Evolutionary conservation across 2,888 invertebrate species (phyloP), one percentile per base, ranked within the genome.

Genomic region (Scaptomyza tumidula): DNA sequence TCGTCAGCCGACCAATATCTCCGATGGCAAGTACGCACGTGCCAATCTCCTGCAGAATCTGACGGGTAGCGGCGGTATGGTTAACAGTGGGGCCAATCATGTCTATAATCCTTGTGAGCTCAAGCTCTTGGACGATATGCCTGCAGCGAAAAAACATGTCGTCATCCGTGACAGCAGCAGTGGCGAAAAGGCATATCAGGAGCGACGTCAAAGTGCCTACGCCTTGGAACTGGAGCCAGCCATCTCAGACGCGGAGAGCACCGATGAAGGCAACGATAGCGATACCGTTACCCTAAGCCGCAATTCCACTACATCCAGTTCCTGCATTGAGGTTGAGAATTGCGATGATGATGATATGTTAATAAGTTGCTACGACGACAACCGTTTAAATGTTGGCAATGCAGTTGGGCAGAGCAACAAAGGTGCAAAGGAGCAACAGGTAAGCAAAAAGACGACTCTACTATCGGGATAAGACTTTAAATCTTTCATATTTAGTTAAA

Each of bases 41-140:
- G 77, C 82, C 10, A 91, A 90, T 78, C 59, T 90, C 6, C 52
- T 88, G 41, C 89, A 82, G 16, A 75, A 73, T 29, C 60, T 76
- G 0, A 72, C 80, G 7, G 73, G 81, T 7, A 80, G 74, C 35
- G 49, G 44, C 0, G 53, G 33, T 43, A 64, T 54, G 45, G 64
- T 54, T 19, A 65, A 49, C 33, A 41, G 52, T 31, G 44, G 45
- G 27, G 59, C 62, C 37, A 84, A 82, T 70, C 73, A 78, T 24
- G 90, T 90, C 4, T 91, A 91, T 60, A 90, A 83, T 58, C 90
- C 91, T 9, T 91, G 91, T 56, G 91, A 91, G 70, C 76, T 91
- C 33, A 91, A 89, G 55, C 49, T 92, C 10, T 63, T 91, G 14
- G 87, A 89, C 31, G 68, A 75, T 70, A 19, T 75, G 80, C 66